A percentile compares a stretch with the other conserved stretches of the same genome.
Conservation (phyloP, 2,797 vertebrate species). For the Hemibagrus guttatus region DNA sequence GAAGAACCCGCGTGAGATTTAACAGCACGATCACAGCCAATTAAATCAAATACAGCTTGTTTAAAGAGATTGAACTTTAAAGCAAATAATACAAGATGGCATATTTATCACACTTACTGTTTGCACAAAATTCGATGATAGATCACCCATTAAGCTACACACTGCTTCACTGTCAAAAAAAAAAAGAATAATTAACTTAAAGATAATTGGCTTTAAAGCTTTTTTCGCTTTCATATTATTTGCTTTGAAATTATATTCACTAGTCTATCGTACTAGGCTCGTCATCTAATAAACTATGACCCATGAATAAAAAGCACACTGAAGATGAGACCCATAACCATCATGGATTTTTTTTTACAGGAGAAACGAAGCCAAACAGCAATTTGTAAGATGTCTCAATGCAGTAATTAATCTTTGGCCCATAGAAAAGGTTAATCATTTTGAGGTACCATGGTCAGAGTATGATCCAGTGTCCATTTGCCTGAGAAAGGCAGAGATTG, state of each 20-base stretch:
- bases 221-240: slow-evolving; percentile 21
- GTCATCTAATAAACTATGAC: slow-evolving; percentile 47
- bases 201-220: slow-evolving; percentile 40
- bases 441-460: slow-evolving; percentile 31
- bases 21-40: slow-evolving; percentile 50
- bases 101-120: slow-evolving; percentile 45
- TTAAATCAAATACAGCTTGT: slow-evolving; percentile 46
- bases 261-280: slow-evolving; percentile 36
- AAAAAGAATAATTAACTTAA: slow-evolving; percentile 7
- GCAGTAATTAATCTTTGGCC: slow-evolving; percentile 51
- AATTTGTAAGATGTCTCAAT: slow-evolving; percentile 40
- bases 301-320: slow-evolving; percentile 25
- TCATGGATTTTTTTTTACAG: slow-evolving; percentile 28
- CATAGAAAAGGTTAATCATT: slow-evolving; percentile 44
- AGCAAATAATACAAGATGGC: slow-evolving; percentile 40
- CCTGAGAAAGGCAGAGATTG: slow-evolving; percentile 56
- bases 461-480: slow-evolving; percentile 60
- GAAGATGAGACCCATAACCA: neutral
- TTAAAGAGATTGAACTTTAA: slow-evolving; percentile 47
- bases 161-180: slow-evolving; percentile 24
- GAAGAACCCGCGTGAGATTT: slow-evolving; percentile 44
- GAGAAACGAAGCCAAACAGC: slow-evolving; percentile 44
- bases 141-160: slow-evolving; percentile 34
- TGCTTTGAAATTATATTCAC: slow-evolving; percentile 44
- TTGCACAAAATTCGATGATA: slow-evolving; percentile 43